Conservation (phyloP, 2,888 invertebrate genomes). For the Chironomus riparius region DNA sequence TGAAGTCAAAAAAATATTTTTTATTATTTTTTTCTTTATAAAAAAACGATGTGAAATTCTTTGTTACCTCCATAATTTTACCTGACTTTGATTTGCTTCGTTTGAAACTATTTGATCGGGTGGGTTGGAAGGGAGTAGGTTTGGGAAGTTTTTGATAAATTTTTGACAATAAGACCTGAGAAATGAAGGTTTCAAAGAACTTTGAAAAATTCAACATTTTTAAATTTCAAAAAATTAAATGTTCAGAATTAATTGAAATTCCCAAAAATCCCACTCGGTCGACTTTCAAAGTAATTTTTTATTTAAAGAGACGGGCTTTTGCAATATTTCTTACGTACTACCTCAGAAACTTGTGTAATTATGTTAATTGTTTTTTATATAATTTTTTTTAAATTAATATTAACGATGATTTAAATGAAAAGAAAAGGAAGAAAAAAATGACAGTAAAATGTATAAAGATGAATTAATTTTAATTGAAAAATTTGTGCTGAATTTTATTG, state of each 20-base stretch:
- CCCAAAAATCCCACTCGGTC: not conserved
- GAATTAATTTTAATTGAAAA: no score
- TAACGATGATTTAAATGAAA: not conserved
- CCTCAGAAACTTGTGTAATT: conserved; percentile 12
- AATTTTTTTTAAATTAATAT: not conserved
- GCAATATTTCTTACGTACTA: conserved; percentile 24
- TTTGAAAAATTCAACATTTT: no score
- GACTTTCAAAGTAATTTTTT: not conserved
- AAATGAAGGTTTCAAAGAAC: no score
- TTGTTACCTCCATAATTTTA: not conserved
- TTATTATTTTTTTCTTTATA: not conserved
- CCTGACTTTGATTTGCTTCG: not conserved
- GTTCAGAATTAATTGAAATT: no score
- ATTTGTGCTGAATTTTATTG: not conserved
- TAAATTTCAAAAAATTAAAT: no score
- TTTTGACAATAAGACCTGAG: no score
- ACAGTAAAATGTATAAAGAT: not conserved
- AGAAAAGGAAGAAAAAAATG: not conserved
- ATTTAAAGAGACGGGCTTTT: conserved; percentile 4
- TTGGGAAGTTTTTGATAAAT: no score
- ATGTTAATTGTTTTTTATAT: not conserved
- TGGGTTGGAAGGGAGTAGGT: no score
- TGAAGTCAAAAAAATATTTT: no score
- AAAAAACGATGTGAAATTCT: not conserved
- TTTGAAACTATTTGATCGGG: no score